phyloP scores from a whole-genome alignment of 2,113 vertebrate species.

The Eublepharis macularius region DNA sequence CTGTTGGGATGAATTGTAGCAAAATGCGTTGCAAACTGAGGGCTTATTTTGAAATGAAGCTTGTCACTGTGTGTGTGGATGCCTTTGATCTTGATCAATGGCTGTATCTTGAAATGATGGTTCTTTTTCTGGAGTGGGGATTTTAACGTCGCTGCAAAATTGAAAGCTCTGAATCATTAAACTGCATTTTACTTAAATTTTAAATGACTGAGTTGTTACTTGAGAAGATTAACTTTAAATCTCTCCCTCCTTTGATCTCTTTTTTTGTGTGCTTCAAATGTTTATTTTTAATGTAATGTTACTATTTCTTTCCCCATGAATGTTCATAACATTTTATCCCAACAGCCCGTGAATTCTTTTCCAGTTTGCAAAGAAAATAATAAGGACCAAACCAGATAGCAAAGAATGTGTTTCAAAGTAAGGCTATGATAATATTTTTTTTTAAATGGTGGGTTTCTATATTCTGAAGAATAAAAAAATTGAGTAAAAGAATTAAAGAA shows the following conservation, averaged over 20 bases:
- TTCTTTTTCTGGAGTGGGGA: background rate
- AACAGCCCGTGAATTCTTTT: background rate
- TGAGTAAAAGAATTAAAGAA: background rate
- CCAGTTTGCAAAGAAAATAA: background rate
- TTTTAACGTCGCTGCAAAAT: background rate
- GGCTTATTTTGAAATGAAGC: slow-evolving; percentile 12
- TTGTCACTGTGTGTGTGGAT: slow-evolving; percentile 12
- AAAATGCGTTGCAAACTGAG: background rate
- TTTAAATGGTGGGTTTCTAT: background rate
- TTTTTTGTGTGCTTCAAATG: background rate
- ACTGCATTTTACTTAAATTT: slow-evolving; percentile 12
- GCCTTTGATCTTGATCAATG: slow-evolving; percentile 6
- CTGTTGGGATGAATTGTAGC: background rate
- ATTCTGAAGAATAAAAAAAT: background rate
- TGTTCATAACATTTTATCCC: background rate
- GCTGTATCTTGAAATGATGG: background rate
- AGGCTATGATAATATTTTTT: background rate
- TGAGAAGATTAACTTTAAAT: slow-evolving; percentile 26
- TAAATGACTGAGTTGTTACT: background rate
- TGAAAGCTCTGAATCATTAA: slow-evolving; percentile 23
- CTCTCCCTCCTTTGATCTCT: slow-evolving; percentile 7
- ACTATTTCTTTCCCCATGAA: background rate
- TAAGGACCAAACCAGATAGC: background rate
- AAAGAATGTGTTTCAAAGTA: background rate
- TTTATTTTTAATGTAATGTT: slow-evolving; percentile 28